Base-by-base conservation (phyloP, 1,140 invertebrate genomes). In the Bombus turneri region DNA sequence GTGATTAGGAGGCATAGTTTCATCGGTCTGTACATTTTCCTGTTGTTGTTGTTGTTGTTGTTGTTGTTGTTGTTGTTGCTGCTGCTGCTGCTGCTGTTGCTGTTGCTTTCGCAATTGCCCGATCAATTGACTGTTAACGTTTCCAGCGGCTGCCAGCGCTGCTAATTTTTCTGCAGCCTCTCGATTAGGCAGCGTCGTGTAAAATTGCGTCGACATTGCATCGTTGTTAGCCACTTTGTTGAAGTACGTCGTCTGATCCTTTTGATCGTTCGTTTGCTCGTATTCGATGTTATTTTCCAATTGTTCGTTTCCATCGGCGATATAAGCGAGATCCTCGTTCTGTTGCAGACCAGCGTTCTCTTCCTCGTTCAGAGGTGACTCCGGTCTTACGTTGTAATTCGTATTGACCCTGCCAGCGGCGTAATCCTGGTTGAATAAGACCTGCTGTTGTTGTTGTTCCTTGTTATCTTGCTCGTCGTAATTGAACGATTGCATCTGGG, bases 81-180 rank as follows among this genome's bases (percentile, higher is more conserved):
- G n/a, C n/a, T n/a, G n/a, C n/a, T n/a, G n/a, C n/a, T n/a, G n/a
- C n/a, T n/a, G n/a, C n/a, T n/a, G n/a, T 37, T 91, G 86, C 31
- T 94, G 94, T 39, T 93, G 91, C 66, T 94, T 93, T 39, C 90
- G 87, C 9, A 95, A 66, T 62, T 93, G 91, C 1, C 85, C 91
- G 22, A 95, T 94, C 43, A 94, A 82, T 37, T 93, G 92, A 76
- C 94, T 95, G 66, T 94, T 95, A 5, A 95, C 92, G 71, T 95
- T 95, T n/a, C 95, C 95, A 31, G 95, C 95, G 28, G 95, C 94
- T 80, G 96, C 96, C 8, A 96, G 86, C 0, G 95, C 93, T 5
- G 96, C 95, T 43, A 96, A 91, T 77, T 95, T 94, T 77, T 96
- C 96, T 6, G 96, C 96, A 1, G 95, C 93, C 71, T 96, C 95